phyloP scores from a whole-genome alignment of 1,140 invertebrate genomes.

The Apis laboriosa region DNA sequence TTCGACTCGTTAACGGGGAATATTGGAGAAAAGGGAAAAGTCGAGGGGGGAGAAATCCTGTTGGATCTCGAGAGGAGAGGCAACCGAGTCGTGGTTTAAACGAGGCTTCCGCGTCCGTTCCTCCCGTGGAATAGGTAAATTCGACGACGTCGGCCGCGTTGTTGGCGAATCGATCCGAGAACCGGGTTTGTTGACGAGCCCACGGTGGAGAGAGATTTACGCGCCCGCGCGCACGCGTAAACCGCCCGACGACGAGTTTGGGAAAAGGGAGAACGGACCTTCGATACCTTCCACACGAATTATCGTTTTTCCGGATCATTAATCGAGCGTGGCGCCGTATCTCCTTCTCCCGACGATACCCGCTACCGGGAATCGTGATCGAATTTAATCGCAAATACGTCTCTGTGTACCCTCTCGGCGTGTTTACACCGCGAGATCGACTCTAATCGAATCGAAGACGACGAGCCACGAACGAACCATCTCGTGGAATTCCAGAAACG shows the following conservation, averaged over 20 bases:
- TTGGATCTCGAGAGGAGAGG: neutral
- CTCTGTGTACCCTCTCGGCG: conserved; percentile 56
- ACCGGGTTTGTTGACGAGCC: neutral
- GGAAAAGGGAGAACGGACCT: conserved; percentile 5
- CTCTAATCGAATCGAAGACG: conserved; percentile 59
- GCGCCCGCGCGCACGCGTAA: conserved; percentile 10
- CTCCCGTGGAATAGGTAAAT: conserved; percentile 2
- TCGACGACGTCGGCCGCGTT: conserved; percentile 34
- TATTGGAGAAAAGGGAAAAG: neutral
- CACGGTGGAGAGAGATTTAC: conserved; percentile 23
- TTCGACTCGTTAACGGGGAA: too few relatives aligned
- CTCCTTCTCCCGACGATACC: conserved; percentile 6
- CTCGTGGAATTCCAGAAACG: conserved; percentile 30
- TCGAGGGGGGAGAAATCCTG: neutral
- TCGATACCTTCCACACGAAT: conserved; percentile 56
- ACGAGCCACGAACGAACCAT: conserved; percentile 6
- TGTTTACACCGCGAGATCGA: conserved; percentile 65
- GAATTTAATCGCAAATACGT: conserved; percentile 76
- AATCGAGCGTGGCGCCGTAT: conserved; percentile 62
- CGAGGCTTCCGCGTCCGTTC: neutral
- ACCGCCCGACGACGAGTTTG: conserved; percentile 8
- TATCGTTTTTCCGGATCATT: conserved; percentile 74
- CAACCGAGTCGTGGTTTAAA: conserved; percentile 26
- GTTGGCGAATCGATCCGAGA: conserved; percentile 47
- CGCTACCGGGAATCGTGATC: conserved; percentile 70